Conservation (phyloP, 1,140 invertebrate genomes). For the Sycophaga agraensis region DNA sequence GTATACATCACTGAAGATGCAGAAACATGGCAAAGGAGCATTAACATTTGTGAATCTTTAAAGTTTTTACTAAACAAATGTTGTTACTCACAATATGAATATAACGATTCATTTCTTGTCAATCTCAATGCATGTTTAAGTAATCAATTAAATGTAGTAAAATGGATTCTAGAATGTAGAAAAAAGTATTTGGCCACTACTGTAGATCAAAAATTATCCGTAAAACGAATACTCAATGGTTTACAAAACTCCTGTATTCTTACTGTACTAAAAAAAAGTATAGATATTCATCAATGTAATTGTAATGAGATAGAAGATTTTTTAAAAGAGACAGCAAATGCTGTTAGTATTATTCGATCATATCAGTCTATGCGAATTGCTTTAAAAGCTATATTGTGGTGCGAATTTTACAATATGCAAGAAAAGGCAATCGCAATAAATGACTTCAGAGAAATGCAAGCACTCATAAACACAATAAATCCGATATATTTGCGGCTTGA, state of each 20-base stretch:
- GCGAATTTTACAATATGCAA: constrained; percentile 33
- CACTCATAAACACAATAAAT: constrained; percentile 33
- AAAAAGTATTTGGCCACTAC: neutral
- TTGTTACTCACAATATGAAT: constrained; percentile 22
- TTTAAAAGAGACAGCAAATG: constrained; percentile 32
- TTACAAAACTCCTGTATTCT: constrained; percentile 39
- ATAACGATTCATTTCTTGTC: constrained; percentile 31
- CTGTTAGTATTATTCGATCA: constrained; percentile 35
- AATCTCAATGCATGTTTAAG: constrained; percentile 32
- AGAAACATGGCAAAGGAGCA: constrained; percentile 28
- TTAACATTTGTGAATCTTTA: constrained; percentile 34
- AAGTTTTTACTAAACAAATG: constrained; percentile 41
- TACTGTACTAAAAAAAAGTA: constrained; percentile 37
- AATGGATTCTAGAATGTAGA: constrained; percentile 41
- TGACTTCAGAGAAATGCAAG: constrained; percentile 35
- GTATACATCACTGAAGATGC: constrained; percentile 15
- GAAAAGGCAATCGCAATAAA: constrained; percentile 23
- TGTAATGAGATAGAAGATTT: constrained; percentile 36
- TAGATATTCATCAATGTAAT: constrained; percentile 42
- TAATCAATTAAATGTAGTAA: constrained; percentile 34
- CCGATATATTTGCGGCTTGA: constrained; percentile 40
- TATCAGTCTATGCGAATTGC: constrained; percentile 40
- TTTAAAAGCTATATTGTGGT: constrained; percentile 42
- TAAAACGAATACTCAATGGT: constrained; percentile 35
- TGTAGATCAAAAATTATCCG: constrained; percentile 29